Percentiles rank a stretch among this genome's conserved stretches.
Evolutionary conservation across 2,113 vertebrate species (phyloP).

Genomic region (Pelecanus crispus): DNA sequence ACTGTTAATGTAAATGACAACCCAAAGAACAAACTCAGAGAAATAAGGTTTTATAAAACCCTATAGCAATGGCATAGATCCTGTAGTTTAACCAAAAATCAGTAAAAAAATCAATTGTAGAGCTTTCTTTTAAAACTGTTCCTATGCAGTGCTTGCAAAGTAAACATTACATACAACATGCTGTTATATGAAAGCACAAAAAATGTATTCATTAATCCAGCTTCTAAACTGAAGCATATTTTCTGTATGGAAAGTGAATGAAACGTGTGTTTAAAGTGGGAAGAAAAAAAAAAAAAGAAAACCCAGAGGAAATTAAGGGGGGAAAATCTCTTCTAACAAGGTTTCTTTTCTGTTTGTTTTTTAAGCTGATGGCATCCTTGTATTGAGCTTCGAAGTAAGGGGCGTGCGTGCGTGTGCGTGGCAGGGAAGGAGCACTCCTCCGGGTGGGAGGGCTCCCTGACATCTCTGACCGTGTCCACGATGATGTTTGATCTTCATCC

Average conservation of each 20-base stretch:
- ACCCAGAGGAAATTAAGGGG: background rate
- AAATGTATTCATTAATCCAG: background rate
- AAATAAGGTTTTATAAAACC: background rate
- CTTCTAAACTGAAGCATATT: background rate
- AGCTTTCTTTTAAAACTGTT: background rate
- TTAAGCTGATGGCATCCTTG: background rate
- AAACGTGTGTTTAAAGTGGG: background rate
- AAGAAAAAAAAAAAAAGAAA: background rate
- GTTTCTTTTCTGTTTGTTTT: background rate
- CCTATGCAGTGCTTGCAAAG: background rate
- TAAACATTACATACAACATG: background rate
- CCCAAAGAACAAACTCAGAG: background rate
- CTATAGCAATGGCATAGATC: background rate
- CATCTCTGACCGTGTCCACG: fast-evolving
- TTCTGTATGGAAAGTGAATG: background rate
- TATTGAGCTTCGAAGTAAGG: background rate
- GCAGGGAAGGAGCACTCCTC: background rate
- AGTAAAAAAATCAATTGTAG: background rate
- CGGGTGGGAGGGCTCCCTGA: background rate
- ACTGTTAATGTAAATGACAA: background rate
- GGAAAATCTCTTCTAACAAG: background rate
- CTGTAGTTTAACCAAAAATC: background rate
- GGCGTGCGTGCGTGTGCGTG: background rate
- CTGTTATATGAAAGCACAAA: background rate
- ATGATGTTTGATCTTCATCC: background rate